Conservation (phyloP, 2,113 vertebrate species). For the Ceuthmochares aereus region DNA sequence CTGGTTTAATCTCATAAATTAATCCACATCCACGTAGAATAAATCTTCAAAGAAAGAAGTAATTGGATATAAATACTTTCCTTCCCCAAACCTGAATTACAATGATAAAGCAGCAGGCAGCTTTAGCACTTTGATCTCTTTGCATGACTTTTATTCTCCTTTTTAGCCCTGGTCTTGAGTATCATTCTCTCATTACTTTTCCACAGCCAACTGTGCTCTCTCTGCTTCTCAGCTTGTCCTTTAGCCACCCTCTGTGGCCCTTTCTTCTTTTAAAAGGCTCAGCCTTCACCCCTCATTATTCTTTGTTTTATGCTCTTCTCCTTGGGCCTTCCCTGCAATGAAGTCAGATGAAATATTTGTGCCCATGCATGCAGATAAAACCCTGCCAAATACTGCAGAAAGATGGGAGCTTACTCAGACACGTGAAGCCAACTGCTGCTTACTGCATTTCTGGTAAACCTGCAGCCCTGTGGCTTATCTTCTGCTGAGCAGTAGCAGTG, state of each 20-base stretch:
- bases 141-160: not conserved
- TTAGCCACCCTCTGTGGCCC: not conserved
- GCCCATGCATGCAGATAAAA: not conserved
- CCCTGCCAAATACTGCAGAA: not conserved
- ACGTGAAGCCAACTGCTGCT: not conserved
- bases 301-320: not conserved
- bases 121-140: constrained; percentile 32
- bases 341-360: not conserved
- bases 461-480: not conserved
- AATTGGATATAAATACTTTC: constrained; percentile 48
- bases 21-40: constrained; percentile 46
- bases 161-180: not conserved
- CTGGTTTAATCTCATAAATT: constrained; percentile 69
- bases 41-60: constrained; percentile 53
- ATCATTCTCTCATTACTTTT: constrained; percentile 7
- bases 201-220: not conserved
- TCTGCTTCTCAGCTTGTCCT: not conserved
- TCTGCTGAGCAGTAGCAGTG: accelerated
- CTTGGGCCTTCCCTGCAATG: not conserved
- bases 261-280: not conserved
- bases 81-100: not conserved
- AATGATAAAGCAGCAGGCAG: not conserved
- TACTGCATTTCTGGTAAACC: not conserved
- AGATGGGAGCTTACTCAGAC: not conserved
- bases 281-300: not conserved